Evolutionary conservation across 2,113 vertebrate species (phyloP).

Genomic region (Stegostoma tigrinum): DNA sequence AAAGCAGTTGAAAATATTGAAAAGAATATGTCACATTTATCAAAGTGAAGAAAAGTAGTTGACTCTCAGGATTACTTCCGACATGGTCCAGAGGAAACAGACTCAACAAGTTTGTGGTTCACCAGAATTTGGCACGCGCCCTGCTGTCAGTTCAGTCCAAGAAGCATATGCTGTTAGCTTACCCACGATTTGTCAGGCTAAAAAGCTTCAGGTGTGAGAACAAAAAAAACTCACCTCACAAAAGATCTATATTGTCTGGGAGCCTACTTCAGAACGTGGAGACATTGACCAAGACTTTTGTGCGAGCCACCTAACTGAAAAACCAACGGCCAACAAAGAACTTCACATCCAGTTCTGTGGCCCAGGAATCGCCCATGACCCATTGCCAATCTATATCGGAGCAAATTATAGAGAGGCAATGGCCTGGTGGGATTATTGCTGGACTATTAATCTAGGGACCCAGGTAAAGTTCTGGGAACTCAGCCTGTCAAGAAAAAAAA

Average conservation of each 20-base stretch:
- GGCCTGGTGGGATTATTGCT: no score
- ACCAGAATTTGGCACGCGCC: not conserved
- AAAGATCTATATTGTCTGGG: not conserved
- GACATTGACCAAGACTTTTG: not conserved
- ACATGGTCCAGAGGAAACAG: not conserved
- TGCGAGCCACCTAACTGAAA: no score
- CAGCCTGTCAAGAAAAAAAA: no score
- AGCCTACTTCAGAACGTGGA: not conserved
- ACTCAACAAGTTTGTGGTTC: not conserved
- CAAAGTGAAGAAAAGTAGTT: not conserved
- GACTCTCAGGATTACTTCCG: not conserved
- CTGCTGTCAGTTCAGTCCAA: not conserved
- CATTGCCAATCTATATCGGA: not conserved
- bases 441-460: no score
- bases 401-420: not conserved
- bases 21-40: not conserved
- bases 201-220: not conserved
- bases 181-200: not conserved
- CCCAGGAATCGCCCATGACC: not conserved
- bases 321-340: no score
- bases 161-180: not conserved
- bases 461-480: no score
- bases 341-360: not conserved
- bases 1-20: not conserved
- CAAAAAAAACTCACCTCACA: not conserved